Evolutionary conservation across 1,140 invertebrate species (phyloP), one percentile per base, ranked within the genome.

Genomic region (Trichogramma pretiosum): DNA sequence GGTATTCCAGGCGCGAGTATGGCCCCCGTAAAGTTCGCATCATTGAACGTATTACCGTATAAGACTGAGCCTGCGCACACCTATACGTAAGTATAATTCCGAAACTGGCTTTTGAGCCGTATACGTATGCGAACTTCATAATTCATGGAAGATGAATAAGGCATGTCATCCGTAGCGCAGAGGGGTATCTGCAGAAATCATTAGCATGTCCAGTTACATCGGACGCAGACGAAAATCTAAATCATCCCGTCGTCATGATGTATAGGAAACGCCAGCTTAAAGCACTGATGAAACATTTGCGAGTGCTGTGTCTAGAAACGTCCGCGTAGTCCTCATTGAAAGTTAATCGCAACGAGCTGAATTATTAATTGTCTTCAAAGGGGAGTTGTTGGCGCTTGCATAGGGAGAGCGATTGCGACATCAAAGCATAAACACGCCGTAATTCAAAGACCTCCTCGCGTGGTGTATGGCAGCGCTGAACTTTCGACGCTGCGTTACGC

Each of bases 281-380:
- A 46, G 24, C 35, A 18, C 36, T n/a, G n/a, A n/a, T n/a, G 24
- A 46, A 46, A 46, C 36, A 37, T 30, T 36, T 46, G 22, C 33
- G 28, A 22, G 34, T 46, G 43, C n/a, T n/a, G n/a, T n/a, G n/a
- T n/a, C n/a, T n/a, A n/a, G n/a, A 46, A 46, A 37, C 18, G 32
- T 34, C 11, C 8, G 17, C n/a, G n/a, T 7, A 13, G 22, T 13
- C 11, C 41, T 44, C 24, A 32, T 50, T 28, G 19, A 34, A 16
- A 26, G 32, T 46, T 50, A 50, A 50, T 50, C 39, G n/a, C n/a
- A n/a, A n/a, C n/a, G n/a, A n/a, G n/a, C n/a, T 46, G 48, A 45
- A 50, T 22, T 45, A 50, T 50, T 46, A 46, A 50, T 46, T 34
- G 23, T 46, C 34, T 22, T 40, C 16, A 21, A 36, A 37, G 22